Evolutionary conservation across 2,888 invertebrate genomes (phyloP).

Genomic region (Panopea generosa): DNA sequence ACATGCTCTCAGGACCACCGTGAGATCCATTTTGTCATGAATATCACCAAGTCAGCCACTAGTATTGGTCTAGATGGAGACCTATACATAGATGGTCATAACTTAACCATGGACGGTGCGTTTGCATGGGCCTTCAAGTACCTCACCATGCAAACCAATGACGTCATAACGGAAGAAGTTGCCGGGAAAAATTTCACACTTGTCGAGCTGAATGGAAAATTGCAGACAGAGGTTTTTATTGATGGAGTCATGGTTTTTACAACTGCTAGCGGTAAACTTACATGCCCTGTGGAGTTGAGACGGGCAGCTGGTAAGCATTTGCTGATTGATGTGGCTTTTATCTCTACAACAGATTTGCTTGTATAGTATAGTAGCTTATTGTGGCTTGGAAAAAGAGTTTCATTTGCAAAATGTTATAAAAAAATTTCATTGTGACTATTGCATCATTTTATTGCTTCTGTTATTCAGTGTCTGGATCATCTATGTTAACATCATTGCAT

Average conservation of each 20-base stretch:
- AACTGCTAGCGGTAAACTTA: constrained; percentile 1
- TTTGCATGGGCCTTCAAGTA: constrained; percentile 21
- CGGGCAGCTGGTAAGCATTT: constrained; percentile 45
- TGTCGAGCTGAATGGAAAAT: constrained; percentile 44
- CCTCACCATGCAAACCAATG: constrained; percentile 35
- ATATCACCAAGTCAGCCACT: constrained; percentile 28
- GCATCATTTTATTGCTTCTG: no score
- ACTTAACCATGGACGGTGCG: constrained; percentile 17
- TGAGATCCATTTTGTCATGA: constrained; percentile 20
- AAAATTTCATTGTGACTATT: no score
- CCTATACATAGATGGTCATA: constrained; percentile 14
- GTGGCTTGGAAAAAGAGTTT: no score
- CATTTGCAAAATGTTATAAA: no score
- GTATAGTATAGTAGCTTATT: no score
- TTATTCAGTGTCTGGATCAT: no score
- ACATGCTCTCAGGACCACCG: constrained; percentile 29
- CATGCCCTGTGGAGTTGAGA: constrained; percentile 44
- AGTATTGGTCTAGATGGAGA: constrained; percentile 23
- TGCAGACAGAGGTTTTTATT: constrained; percentile 34
- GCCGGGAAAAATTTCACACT: constrained; percentile 48
- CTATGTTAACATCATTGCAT: no score
- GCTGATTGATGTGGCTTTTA: background rate
- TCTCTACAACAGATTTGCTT: background rate
- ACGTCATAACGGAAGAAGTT: constrained; percentile 20
- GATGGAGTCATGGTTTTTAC: constrained; percentile 42